phyloP scores from a whole-genome alignment of 2,113 vertebrate species.

The Myotis brandtii region DNA sequence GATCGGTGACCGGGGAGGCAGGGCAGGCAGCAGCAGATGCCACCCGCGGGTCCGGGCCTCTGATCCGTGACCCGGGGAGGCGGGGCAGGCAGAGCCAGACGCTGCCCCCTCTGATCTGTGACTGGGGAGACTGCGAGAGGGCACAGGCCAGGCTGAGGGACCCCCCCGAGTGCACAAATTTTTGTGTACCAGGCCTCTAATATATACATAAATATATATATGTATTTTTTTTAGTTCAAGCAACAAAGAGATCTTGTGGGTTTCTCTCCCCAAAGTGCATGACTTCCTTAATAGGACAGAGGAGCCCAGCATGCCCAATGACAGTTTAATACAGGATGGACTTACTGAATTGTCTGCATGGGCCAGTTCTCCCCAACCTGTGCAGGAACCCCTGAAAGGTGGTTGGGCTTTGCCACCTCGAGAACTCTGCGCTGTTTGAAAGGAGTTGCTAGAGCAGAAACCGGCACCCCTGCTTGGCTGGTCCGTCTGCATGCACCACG shows the following conservation, averaged over 20 bases:
- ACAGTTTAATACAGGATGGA: neutral
- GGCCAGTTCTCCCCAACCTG: neutral
- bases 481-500: fast-evolving
- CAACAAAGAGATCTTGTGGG: neutral
- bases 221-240: neutral
- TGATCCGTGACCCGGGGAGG: no score
- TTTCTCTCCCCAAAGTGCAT: slow-evolving; percentile 13
- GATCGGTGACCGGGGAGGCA: no score
- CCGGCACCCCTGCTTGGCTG: neutral
- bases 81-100: no score
- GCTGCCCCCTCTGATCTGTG: no score
- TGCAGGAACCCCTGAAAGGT: fast-evolving
- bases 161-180: no score
- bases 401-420: neutral
- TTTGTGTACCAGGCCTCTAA: no score
- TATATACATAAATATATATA: no score
- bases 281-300: neutral
- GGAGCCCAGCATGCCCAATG: neutral
- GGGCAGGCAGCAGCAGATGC: no score
- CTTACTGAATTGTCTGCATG: neutral
- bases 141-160: no score
- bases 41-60: no score
- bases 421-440: neutral
- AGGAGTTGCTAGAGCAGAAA: neutral
- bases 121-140: no score